These are phyloP conservation scores for Esox masquinongy DNA, from an alignment of 2,797 vertebrate species.

Conservation along the genomic window DNA sequence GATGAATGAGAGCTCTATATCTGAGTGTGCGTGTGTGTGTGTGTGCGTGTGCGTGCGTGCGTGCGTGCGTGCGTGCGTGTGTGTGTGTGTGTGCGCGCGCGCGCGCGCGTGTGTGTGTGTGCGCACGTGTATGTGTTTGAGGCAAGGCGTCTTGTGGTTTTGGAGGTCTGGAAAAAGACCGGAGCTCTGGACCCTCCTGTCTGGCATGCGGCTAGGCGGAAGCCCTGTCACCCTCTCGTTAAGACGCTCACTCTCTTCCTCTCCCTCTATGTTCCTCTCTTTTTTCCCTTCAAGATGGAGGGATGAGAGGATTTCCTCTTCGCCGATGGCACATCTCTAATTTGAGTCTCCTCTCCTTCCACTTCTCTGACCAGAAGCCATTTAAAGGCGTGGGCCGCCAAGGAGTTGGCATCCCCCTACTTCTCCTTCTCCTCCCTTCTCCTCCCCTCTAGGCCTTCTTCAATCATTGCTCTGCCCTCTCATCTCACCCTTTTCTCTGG, in stretches of 20 bases:
- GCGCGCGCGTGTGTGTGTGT: constrained; percentile 22
- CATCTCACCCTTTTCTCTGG: constrained; percentile 70
- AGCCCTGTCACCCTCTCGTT: constrained; percentile 43
- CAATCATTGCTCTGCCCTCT: constrained; percentile 62
- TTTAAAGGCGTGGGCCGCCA: constrained; percentile 71
- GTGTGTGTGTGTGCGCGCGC: constrained; percentile 4
- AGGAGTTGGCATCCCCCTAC: constrained; percentile 52
- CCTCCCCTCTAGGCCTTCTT: constrained; percentile 47
- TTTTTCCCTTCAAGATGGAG: constrained; percentile 62
- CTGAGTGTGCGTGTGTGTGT: constrained; percentile 1
- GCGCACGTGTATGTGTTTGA: constrained; percentile 8
- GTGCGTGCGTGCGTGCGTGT: constrained; percentile 25
- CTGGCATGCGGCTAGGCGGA: constrained; percentile 67
- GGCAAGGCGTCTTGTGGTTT: constrained; percentile 58
- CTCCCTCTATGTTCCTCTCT: constrained; percentile 52
- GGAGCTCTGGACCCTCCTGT: constrained; percentile 62
- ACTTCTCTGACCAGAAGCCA: constrained; percentile 78
- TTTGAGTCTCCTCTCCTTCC: constrained; percentile 78
- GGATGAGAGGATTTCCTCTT: constrained; percentile 78
- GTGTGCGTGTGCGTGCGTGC: constrained; percentile 30
- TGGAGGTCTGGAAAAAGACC: constrained; percentile 53
- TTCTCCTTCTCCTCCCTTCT: constrained; percentile 15
- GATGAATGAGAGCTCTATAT: not conserved
- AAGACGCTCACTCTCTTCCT: constrained; percentile 19
- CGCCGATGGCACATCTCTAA: constrained; percentile 77